Evolutionary conservation across 2,113 vertebrate genomes (phyloP), one percentile per base, ranked within the genome.

Genomic region (Baryphthengus martii): DNA sequence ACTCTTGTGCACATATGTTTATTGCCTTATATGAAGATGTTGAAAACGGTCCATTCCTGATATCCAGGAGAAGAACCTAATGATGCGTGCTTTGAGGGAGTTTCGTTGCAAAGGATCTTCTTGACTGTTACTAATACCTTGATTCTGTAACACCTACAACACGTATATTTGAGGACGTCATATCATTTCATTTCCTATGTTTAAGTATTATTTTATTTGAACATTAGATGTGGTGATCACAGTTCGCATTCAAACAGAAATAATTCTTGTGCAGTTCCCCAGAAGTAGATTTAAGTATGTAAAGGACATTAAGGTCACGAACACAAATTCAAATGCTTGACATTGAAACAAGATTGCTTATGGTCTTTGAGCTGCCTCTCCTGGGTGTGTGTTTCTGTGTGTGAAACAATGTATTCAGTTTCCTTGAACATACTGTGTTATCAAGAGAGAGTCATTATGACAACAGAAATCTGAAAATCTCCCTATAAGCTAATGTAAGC

Each of bases 1-100:
- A 85, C 97, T 74, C 7, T 8, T 17, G 93, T 90, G 47, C 98
- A 95, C 96, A 96, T 83, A 94, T 35, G 84, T 97, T 95, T 90
- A 98, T 97, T 99, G 99, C 99, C 99, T 99, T 98, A 97, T 98
- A 58, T 90, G 97, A 72, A 98, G 98, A 63, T 94, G 97, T 80
- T 98, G 97, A 56, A 98, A 93, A 86, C 21, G 95, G 81, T 96
- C 97, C 49, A 96, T 84, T 88, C 98, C 97, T 33, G 94, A 71
- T 11, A 99, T 95, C 98, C 99, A 99, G 92, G 76, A 97, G 92
- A 99, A 97, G 49, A 98, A 97, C 75, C 97, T 96, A 80, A 97
- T 62, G 66, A 99, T 83, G 39, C 95, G 97, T 33, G 98, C 98
- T 98, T 98, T 98, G 65, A 99, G 87, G 45, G 98, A 97, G 61